phyloP scores from a whole-genome alignment of 2,888 invertebrate species.

The Prostheceraeus crozeri region DNA sequence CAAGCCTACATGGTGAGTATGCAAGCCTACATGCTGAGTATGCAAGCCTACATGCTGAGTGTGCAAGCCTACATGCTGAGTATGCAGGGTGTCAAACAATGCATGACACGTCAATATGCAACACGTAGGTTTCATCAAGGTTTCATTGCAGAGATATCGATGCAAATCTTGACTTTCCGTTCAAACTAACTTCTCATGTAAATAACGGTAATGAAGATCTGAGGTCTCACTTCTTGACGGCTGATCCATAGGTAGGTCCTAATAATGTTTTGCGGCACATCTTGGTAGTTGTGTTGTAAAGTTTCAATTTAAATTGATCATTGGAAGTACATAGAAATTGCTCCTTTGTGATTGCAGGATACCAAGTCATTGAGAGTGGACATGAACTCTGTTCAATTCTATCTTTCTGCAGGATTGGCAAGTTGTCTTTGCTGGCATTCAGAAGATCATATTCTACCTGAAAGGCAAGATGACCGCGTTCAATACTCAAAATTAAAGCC shows the following conservation, averaged over 20 bases:
- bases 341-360: slow-evolving; percentile 57
- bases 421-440: slow-evolving; percentile 48
- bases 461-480: slow-evolving; percentile 1
- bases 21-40: too few species aligned
- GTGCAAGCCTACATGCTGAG: too few species aligned
- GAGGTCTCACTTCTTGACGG: slow-evolving; percentile 16
- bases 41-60: too few species aligned
- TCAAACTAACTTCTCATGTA: too few species aligned
- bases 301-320: slow-evolving; percentile 66
- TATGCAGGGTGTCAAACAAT: too few species aligned
- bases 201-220: too few species aligned
- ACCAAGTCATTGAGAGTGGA: slow-evolving; percentile 61
- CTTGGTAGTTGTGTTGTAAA: slow-evolving; percentile 63
- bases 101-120: too few species aligned
- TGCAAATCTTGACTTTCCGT: too few species aligned
- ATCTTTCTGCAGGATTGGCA: slow-evolving; percentile 58
- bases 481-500: background rate
- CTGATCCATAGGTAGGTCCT: slow-evolving; percentile 62
- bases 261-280: slow-evolving; percentile 65
- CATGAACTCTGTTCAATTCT: slow-evolving; percentile 64
- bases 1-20: too few species aligned
- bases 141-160: too few species aligned
- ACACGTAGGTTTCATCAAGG: too few species aligned
- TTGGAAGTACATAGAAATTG: slow-evolving; percentile 62
- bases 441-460: slow-evolving; percentile 57